Evolutionary conservation across 2,888 invertebrate species (phyloP).

Genomic region (Phortica magna): DNA sequence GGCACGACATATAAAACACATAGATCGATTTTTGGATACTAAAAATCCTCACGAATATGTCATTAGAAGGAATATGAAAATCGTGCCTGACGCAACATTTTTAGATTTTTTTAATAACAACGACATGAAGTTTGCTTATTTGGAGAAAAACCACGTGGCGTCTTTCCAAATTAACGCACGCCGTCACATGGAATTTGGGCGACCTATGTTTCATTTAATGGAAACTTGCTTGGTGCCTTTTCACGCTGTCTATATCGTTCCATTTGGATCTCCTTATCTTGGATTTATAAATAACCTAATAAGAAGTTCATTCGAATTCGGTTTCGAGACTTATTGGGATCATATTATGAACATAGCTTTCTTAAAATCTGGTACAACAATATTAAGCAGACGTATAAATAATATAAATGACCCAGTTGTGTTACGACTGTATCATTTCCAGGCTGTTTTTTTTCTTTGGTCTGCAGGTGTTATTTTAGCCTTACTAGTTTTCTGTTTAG

Average conservation of each 20-base stretch:
- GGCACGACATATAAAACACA: slow-evolving; percentile 76
- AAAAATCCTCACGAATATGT: slow-evolving; percentile 52
- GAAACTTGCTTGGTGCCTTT: slow-evolving; percentile 80
- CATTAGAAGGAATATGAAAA: slow-evolving; percentile 75
- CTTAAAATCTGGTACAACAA: slow-evolving; percentile 61
- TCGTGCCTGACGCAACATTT: slow-evolving; percentile 78
- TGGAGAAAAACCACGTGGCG: slow-evolving; percentile 79
- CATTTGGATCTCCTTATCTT: slow-evolving; percentile 81
- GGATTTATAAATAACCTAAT: slow-evolving; percentile 79
- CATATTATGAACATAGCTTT: slow-evolving; percentile 66
- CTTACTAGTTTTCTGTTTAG: background rate
- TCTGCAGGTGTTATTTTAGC: slow-evolving; percentile 57
- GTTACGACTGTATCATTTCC: slow-evolving; percentile 70
- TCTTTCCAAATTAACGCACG: slow-evolving; percentile 63
- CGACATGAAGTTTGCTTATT: slow-evolving; percentile 78
- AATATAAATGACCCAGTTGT: slow-evolving; percentile 65
- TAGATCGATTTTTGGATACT: slow-evolving; percentile 76
- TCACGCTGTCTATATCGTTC: slow-evolving; percentile 80
- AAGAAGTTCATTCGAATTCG: slow-evolving; percentile 79
- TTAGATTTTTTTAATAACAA: slow-evolving; percentile 76
- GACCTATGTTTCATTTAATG: slow-evolving; percentile 79
- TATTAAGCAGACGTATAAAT: slow-evolving; percentile 48
- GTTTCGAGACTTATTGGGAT: slow-evolving; percentile 78
- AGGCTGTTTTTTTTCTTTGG: slow-evolving; percentile 73
- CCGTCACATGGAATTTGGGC: slow-evolving; percentile 73